Evolutionary conservation across 2,888 invertebrate genomes (phyloP).

Genomic region (Eristalinus aeneus): DNA sequence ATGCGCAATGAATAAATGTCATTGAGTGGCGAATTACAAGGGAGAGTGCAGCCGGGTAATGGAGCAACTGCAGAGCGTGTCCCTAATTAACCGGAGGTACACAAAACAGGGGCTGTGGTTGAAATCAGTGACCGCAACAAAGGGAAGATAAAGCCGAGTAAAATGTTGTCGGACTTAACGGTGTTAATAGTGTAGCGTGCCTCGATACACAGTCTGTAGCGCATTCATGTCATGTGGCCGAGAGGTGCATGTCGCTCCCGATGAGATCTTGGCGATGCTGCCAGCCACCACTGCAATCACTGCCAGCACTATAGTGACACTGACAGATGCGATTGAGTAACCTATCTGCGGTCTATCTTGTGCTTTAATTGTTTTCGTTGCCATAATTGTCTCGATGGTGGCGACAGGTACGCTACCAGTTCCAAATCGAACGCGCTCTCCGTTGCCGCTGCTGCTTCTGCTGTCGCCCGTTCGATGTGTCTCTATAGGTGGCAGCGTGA

Average conservation of each 20-base stretch:
- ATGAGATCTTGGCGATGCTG: slow-evolving; percentile 33
- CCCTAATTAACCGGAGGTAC: slow-evolving; percentile 46
- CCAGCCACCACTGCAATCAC: background rate
- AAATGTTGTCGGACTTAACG: slow-evolving; percentile 49
- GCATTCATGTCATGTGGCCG: slow-evolving; percentile 27
- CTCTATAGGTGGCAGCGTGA: slow-evolving; percentile 33
- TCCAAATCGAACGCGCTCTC: slow-evolving; percentile 9
- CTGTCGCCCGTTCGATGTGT: background rate
- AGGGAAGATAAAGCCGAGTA: slow-evolving; percentile 7
- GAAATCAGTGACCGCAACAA: slow-evolving; percentile 57
- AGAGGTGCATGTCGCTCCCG: slow-evolving; percentile 39
- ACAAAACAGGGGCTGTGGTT: slow-evolving; percentile 33
- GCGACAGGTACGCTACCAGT: slow-evolving; percentile 32
- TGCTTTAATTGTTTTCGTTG: slow-evolving; percentile 32
- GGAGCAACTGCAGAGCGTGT: slow-evolving; percentile 15
- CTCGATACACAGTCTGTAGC: background rate
- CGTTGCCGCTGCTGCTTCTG: background rate
- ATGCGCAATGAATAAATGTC: slow-evolving; percentile 17
- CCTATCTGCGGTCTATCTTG: slow-evolving; percentile 38
- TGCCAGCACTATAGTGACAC: slow-evolving; percentile 25
- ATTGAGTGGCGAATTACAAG: slow-evolving; percentile 29
- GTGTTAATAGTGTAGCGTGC: slow-evolving; percentile 35
- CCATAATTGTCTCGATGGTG: slow-evolving; percentile 46
- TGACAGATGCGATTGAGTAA: slow-evolving; percentile 53
- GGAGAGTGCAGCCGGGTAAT: background rate